Base-by-base conservation (phyloP, 64 coral and sea anemone genomes). In the Platygyra sinensis region DNA sequence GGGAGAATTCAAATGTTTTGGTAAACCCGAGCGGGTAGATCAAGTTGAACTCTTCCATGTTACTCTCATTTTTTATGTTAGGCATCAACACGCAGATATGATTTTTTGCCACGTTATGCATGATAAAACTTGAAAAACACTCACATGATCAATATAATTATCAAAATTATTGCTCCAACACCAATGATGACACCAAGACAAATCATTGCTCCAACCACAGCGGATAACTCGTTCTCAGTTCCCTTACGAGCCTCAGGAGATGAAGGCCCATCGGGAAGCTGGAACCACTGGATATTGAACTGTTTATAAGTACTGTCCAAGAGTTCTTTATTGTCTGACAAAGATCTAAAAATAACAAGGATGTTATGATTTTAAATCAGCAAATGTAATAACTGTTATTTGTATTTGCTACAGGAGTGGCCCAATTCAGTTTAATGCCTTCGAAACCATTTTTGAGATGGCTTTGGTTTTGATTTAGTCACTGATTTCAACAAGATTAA, bases 141-240 rank as follows among this genome's bases (percentile, higher is more conserved):
- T 96, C 73, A 96, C 94, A 72, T 92, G 22, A 96, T 67, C 11
- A 96, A 76, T 65, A 93, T 87, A 72, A 96, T 67, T 73, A 90
- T 86, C 87, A 96, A 87, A 39, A 96, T 87, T 24, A 96, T 89
- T 19, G 90, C 87, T 22, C 60, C 90, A 13, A 96, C 75, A 39
- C 94, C 94, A 79, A 96, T 93, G 8, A 96, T 69, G 30, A 96
- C 78, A 52, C 73, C 86, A 28, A 96, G 19, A 74, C 87, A 96
- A 59, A 96, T 96, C 72, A 96, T 72, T 28, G 90, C 86, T 38
- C 75, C 94, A 33, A 89, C 90, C 50, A 80, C 52, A 52, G 90
- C 90, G 25, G 90, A 89, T 22, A 96, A 30, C 29, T 75, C 80
- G 2, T 85, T 87, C 2, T 78, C 80, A 74, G 25, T 52, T 7